phyloP scores from a whole-genome alignment of 2,113 vertebrate genomes.

The Sturnus vulgaris region DNA sequence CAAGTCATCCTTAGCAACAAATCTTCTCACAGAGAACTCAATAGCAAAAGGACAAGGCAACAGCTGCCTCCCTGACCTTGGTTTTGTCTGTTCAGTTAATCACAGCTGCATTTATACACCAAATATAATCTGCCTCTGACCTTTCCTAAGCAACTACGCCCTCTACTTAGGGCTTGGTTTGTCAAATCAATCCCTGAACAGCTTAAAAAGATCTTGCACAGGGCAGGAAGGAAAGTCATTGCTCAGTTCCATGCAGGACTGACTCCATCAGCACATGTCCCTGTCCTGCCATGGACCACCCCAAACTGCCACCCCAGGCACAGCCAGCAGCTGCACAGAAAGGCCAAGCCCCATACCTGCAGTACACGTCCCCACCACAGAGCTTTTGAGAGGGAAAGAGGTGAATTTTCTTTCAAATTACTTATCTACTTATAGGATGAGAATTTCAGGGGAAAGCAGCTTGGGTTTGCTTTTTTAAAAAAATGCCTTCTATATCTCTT shows the following conservation, averaged over 20 bases:
- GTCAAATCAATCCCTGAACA: background rate
- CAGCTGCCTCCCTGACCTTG: background rate
- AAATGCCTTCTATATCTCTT: background rate
- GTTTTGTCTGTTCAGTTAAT: background rate
- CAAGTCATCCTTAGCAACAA: background rate
- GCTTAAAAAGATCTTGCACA: background rate
- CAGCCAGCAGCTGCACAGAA: background rate
- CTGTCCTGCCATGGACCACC: fast-evolving
- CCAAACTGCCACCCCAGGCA: background rate
- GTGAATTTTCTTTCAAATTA: background rate
- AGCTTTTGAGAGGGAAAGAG: background rate
- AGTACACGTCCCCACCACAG: too few species aligned
- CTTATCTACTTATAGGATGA: background rate
- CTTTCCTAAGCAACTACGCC: fast-evolving
- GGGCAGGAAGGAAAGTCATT: background rate
- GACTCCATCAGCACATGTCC: background rate
- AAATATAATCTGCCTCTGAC: background rate
- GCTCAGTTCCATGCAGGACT: background rate
- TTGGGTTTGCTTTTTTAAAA: background rate
- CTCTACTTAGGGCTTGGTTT: background rate
- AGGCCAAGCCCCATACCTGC: fast-evolving
- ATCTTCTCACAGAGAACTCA: background rate
- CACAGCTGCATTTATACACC: background rate
- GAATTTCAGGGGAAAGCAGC: background rate
- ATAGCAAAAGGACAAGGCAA: fast-evolving